Base-by-base conservation (phyloP, 2,113 vertebrate species). In the Zonotrichia leucophrys region DNA sequence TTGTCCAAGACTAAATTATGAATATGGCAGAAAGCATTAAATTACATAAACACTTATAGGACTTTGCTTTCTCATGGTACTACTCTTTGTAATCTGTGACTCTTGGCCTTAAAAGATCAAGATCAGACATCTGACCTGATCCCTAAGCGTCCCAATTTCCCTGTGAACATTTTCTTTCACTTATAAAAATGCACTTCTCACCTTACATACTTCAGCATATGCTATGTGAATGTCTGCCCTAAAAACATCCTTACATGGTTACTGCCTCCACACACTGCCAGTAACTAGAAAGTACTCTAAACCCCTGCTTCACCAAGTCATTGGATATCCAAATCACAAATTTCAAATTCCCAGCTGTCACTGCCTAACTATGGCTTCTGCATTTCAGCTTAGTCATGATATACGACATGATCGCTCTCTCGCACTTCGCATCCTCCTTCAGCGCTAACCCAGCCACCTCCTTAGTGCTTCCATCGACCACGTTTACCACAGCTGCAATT, bases 321-420 rank as follows among this genome's bases (percentile, higher is more conserved):
- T 6, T 86, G 86, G 79, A 91, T 90, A 95, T 24, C 44, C 79
- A 90, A 78, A 90, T 12, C 55, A 81, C 30, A 77, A 44, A 64
- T 92, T 79, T 7, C 60, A 59, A 78, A 95, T 93, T 96, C 90
- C 72, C 93, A 96, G 92, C 93, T 95, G 92, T 95, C 92, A 70
- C 72, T 78, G 93, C 76, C 55, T 77, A 75, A 78, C 83, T 78
- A 21, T 33, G 41, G 66, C 89, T 83, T 72, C 86, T 94, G 76
- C 81, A 84, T 89, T 96, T 95, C 91, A 92, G 93, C 82, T 88
- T 88, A 94, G 92, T 92, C 92, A 87, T 94, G 49, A 92, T 90
- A 74, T 28, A 73, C 22, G 55, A 49, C 70, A 94, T 67, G 76
- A 93, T 28, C 14, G 6, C 28, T 24, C 52, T 69, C 69, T 89